Evolutionary conservation across 2,888 invertebrate genomes (phyloP).

Genomic region (Meghimatium bilineatum): DNA sequence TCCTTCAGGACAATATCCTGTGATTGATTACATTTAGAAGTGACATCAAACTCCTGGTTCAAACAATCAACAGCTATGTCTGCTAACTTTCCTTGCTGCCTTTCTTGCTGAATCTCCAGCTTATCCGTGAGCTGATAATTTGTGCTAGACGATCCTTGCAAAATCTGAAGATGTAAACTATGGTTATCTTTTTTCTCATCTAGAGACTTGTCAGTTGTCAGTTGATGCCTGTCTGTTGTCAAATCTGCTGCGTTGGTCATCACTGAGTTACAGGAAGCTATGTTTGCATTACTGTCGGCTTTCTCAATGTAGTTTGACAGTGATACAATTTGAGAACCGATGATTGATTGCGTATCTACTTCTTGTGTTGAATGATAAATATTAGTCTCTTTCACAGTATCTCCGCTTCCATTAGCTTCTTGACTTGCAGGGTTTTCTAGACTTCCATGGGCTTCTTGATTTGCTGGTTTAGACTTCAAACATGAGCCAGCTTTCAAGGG

Average conservation of each 20-base stretch:
- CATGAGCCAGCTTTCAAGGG: conserved; percentile 48
- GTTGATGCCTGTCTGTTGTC: neutral
- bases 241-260: neutral
- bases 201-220: neutral
- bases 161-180: neutral
- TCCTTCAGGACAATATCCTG: too few relatives aligned
- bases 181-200: too few relatives aligned
- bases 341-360: neutral
- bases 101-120: neutral
- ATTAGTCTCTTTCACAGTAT: neutral
- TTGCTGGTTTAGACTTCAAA: neutral
- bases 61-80: neutral
- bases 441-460: neutral
- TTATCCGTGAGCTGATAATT: neutral
- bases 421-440: neutral
- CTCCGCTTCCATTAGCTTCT: neutral
- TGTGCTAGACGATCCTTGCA: neutral
- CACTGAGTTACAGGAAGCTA: neutral
- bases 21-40: too few relatives aligned
- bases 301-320: neutral
- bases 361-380: neutral
- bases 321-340: neutral
- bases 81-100: neutral
- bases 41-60: neutral
- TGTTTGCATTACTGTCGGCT: too few relatives aligned